Evolutionary conservation across 1,140 invertebrate species (phyloP).

Genomic region (Anoplophora glabripennis): DNA sequence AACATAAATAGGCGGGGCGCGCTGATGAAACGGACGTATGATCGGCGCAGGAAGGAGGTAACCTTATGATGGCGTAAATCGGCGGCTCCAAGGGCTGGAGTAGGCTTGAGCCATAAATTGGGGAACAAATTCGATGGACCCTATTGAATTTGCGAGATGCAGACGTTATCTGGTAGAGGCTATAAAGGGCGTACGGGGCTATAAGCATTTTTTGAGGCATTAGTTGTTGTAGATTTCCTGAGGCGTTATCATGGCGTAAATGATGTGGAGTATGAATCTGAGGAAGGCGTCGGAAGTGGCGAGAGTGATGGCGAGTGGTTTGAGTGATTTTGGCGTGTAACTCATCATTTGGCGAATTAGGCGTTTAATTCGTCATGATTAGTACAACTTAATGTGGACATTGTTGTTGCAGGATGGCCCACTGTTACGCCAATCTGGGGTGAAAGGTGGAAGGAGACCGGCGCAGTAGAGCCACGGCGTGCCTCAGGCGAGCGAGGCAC

Average conservation of each 20-base stretch:
- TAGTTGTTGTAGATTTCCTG: conserved; percentile 11
- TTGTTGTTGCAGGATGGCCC: conserved; percentile 18
- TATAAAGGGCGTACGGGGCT: conserved; percentile 17
- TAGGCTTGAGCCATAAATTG: conserved; percentile 15
- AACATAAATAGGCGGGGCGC: not conserved
- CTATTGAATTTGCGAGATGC: conserved; percentile 36
- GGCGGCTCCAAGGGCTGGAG: conserved; percentile 1
- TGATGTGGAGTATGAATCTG: not conserved
- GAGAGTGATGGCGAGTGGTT: not conserved
- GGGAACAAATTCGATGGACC: conserved; percentile 21
- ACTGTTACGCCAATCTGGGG: conserved; percentile 10
- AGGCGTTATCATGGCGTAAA: conserved; percentile 9
- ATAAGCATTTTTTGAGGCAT: conserved; percentile 17
- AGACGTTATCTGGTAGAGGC: conserved; percentile 37
- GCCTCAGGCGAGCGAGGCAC: too few species aligned
- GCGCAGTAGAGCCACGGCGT: too few species aligned
- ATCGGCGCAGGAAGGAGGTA: conserved; percentile 18
- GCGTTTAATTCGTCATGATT: not conserved
- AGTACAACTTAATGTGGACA: conserved; percentile 18
- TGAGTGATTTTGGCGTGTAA: not conserved
- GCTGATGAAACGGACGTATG: conserved; percentile 14
- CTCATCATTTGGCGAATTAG: not conserved
- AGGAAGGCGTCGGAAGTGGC: not conserved
- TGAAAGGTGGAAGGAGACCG: not conserved
- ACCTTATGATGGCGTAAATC: conserved; percentile 16